Conservation (phyloP, 2,888 invertebrate genomes). For the Drosophila sordidula region DNA sequence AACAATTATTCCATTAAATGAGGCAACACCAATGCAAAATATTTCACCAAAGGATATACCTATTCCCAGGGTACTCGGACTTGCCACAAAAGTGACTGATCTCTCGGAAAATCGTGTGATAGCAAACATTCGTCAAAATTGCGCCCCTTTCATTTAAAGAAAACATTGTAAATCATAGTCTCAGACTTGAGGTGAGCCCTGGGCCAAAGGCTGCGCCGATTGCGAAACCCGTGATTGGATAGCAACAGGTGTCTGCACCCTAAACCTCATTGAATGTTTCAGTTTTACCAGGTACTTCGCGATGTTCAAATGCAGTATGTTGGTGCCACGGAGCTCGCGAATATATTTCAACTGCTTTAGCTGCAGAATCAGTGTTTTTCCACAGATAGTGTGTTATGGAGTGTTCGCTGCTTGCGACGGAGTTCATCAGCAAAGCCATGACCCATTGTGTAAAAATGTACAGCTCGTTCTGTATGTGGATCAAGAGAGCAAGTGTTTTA, state of each 20-base stretch:
- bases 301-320: slow-evolving; percentile 16
- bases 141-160: not conserved
- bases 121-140: not conserved
- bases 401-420: slow-evolving; percentile 6
- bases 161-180: not conserved
- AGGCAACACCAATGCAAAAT: not conserved
- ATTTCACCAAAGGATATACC: not conserved
- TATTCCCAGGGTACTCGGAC: not conserved
- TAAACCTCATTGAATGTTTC: slow-evolving; percentile 21
- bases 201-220: not conserved
- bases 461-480: slow-evolving; percentile 42
- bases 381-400: slow-evolving; percentile 40
- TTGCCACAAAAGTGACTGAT: not conserved
- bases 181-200: not conserved
- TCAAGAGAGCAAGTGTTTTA: slow-evolving; percentile 21
- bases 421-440: slow-evolving; percentile 9
- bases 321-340: slow-evolving; percentile 34
- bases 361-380: slow-evolving; percentile 39
- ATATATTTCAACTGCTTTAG: slow-evolving; percentile 40
- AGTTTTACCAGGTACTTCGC: slow-evolving; percentile 31
- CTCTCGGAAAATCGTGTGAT: not conserved
- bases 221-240: slow-evolving; percentile 45
- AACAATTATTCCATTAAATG: not conserved
- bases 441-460: slow-evolving; percentile 38
- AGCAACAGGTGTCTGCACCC: slow-evolving; percentile 8